Evolutionary conservation across 2,888 invertebrate species (phyloP).

Genomic region (Eupithecia exiguata): DNA sequence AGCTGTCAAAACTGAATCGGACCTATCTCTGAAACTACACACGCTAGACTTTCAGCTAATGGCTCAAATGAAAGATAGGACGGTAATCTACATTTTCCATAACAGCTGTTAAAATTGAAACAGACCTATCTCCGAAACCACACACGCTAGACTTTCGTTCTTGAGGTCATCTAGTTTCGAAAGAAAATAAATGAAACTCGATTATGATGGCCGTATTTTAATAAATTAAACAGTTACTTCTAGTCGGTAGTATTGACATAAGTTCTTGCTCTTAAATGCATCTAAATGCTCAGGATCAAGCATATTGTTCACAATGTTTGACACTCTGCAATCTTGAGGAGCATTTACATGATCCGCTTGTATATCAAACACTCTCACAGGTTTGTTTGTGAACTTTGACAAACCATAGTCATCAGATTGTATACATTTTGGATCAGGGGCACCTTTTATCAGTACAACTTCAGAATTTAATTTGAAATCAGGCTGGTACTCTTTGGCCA

Average conservation of each 20-base stretch:
- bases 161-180: too few relatives aligned
- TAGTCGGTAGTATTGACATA: not conserved
- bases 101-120: too few relatives aligned
- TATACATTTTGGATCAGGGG: slow-evolving; percentile 43
- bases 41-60: too few relatives aligned
- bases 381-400: slow-evolving; percentile 47
- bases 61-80: too few relatives aligned
- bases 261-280: not conserved
- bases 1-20: too few relatives aligned
- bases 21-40: too few relatives aligned
- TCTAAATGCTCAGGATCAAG: slow-evolving; percentile 39
- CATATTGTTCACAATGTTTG: slow-evolving; percentile 51
- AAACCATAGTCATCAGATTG: slow-evolving; percentile 51
- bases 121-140: too few relatives aligned
- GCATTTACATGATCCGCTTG: slow-evolving; percentile 47
- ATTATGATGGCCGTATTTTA: not conserved
- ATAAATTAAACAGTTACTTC: not conserved
- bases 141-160: too few relatives aligned
- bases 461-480: slow-evolving; percentile 50
- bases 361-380: slow-evolving; percentile 48
- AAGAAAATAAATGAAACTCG: not conserved
- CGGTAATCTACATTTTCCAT: too few relatives aligned
- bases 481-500: slow-evolving; percentile 50
- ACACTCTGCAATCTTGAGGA: slow-evolving; percentile 46
- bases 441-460: slow-evolving; percentile 52